phyloP scores from a whole-genome alignment of 2,888 invertebrate genomes.

The Ramazzottius varieornatus region DNA sequence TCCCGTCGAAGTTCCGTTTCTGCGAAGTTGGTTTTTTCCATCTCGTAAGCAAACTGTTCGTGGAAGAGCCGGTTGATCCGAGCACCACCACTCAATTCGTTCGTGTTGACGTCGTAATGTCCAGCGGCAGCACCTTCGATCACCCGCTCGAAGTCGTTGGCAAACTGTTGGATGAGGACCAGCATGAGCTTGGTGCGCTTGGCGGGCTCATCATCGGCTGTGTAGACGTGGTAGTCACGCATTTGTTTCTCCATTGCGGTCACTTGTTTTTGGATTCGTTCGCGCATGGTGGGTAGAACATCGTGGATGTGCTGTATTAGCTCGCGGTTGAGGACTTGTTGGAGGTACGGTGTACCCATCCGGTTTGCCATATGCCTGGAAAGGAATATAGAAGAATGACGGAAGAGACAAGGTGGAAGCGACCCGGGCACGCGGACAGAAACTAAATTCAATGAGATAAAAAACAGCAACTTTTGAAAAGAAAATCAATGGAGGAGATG shows the following conservation, averaged over 20 bases:
- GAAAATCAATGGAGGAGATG: too few species aligned
- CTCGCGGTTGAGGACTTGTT: constrained; percentile 85
- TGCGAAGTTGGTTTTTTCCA: constrained; percentile 97
- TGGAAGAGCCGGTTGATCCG: constrained; percentile 96
- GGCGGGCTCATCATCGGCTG: constrained; percentile 91
- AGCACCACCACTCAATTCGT: constrained; percentile 89
- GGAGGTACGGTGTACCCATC: constrained; percentile 84
- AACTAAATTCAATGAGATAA: too few species aligned
- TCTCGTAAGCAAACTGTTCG: constrained; percentile 94
- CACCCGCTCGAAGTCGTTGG: constrained; percentile 86
- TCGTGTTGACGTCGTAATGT: constrained; percentile 81
- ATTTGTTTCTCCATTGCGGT: constrained; percentile 90
- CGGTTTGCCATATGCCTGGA: constrained; percentile 67
- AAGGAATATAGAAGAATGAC: too few species aligned
- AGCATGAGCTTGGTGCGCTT: constrained; percentile 98
- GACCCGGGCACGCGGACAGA: too few species aligned
- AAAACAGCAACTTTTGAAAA: too few species aligned
- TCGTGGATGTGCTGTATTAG: constrained; percentile 96
- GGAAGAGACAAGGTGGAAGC: too few species aligned
- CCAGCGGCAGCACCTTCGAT: constrained; percentile 46
- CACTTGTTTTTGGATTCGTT: constrained; percentile 82
- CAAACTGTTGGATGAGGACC: constrained; percentile 97
- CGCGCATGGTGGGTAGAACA: constrained; percentile 74
- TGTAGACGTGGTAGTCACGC: constrained; percentile 91
- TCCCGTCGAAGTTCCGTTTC: constrained; percentile 89